Evolutionary conservation across 2,888 invertebrate species (phyloP).

Genomic region (Plebejus argus): DNA sequence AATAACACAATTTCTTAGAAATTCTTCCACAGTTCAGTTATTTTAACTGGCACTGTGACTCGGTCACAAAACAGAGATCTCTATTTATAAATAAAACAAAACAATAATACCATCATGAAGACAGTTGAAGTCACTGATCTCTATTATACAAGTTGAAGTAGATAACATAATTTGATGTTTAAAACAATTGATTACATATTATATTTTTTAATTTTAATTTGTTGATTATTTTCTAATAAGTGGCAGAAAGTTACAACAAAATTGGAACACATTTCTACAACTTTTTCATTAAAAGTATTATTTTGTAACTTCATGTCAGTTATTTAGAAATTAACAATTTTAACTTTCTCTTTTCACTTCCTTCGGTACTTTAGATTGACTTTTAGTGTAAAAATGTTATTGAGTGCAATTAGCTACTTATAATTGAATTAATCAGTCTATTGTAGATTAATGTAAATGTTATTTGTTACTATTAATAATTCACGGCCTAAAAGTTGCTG

Average conservation of each 20-base stretch:
- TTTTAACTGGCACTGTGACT: neutral
- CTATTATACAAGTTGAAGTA: neutral
- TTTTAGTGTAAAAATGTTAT: neutral
- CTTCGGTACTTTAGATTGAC: neutral
- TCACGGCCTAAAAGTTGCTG: neutral
- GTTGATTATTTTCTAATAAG: neutral
- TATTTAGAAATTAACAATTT: neutral
- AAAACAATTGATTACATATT: neutral
- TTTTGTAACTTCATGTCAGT: neutral
- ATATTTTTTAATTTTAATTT: neutral
- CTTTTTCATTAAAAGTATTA: neutral
- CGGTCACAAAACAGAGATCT: constrained; percentile 11
- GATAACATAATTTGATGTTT: neutral
- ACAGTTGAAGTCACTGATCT: neutral
- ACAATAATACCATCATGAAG: neutral
- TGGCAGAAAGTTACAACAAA: constrained; percentile 4
- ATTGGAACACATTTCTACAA: neutral
- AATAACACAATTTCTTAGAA: constrained; percentile 4
- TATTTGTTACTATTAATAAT: neutral
- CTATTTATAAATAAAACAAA: neutral
- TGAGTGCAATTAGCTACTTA: neutral
- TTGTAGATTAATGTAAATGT: neutral
- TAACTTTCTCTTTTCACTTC: neutral
- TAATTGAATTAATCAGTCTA: constrained; percentile 16
- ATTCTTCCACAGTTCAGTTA: neutral